Conservation (phyloP, 2,888 invertebrate species). For the Agriopis marginaria region DNA sequence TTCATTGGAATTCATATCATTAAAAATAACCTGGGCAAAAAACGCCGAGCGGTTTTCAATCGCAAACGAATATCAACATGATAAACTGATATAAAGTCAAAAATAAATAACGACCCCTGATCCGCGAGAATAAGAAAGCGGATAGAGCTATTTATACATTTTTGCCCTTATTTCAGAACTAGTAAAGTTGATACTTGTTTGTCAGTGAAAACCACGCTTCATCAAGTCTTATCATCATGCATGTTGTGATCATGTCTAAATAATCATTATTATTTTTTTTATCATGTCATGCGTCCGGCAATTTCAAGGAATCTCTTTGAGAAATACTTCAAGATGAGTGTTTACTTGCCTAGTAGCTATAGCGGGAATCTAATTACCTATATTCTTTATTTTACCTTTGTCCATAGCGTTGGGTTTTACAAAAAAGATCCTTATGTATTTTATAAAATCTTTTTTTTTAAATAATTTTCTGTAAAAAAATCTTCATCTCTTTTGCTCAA, state of each 20-base stretch:
- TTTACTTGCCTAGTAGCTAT: conserved; percentile 86
- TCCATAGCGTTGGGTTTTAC: conserved; percentile 75
- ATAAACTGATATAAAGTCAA: not conserved
- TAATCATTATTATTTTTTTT: conserved; percentile 39
- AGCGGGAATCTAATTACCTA: conserved; percentile 74
- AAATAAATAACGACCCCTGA: not conserved
- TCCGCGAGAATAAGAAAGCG: not conserved
- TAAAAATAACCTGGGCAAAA: conserved; percentile 6
- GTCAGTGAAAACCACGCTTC: not conserved
- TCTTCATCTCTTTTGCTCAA: not conserved
- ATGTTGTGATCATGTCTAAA: conserved; percentile 18
- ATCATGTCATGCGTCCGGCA: conserved; percentile 38
- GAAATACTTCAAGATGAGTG: conserved; percentile 65
- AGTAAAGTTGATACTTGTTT: not conserved
- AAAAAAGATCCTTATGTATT: conserved; percentile 29
- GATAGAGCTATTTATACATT: not conserved
- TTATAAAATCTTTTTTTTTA: too few relatives aligned
- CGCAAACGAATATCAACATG: not conserved
- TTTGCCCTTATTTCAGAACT: not conserved
- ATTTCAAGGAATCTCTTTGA: conserved; percentile 80
- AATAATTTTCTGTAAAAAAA: not conserved
- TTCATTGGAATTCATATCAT: conserved; percentile 73
- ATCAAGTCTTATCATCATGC: conserved; percentile 5
- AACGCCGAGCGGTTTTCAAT: not conserved
- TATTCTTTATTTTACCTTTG: conserved; percentile 72